Base-by-base conservation (phyloP, 2,113 vertebrate species). In the Limnothrissa miodon region DNA sequence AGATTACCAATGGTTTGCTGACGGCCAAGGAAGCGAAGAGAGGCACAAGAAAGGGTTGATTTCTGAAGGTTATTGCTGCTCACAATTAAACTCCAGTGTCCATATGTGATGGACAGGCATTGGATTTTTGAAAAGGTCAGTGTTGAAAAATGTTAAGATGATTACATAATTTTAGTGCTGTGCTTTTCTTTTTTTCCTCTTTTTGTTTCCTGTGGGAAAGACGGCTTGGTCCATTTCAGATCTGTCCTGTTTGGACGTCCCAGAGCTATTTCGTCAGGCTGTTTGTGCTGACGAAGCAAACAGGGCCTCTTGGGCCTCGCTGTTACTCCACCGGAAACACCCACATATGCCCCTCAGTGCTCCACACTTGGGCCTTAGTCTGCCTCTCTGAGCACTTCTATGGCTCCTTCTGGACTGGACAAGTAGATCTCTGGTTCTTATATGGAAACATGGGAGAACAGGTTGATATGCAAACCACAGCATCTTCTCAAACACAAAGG, bases 321-420 rank as follows among this genome's bases (percentile, higher is more conserved):
- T 33, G 66, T 39, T 74, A 74, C 66, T 74, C 66, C 36, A 74
- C 10, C 66, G 66, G 66, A 74, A 74, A 74, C 66, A 36, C 66
- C 66, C 66, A 74, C 66, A 74, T 74, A 36, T 15, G 66, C 66
- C 66, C 25, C 25, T 10, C 59, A 11, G 25, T 13, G 59, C 59
- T 62, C 59, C 59, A 29, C 59, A 29, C n/a, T 29, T n/a, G 2
- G 8, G n/a, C 59, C 9, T 29, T 62, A 62, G 59, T 11, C 59
- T 48, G 11, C 11, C 46, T 56, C 51, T 53, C 29, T 11, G 62
- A 4, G 11, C 29, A 36, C 29, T 36, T 74, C 13, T 33, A 74
- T 17, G 13, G 29, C 29, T 74, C 66, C 29, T 39, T 13, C 2
- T 39, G 29, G 66, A 39, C 11, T 74, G 25, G 25, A 74, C 66